These are phyloP conservation scores for Rhinophrynus dorsalis DNA, from an alignment of 2,797 vertebrate genomes.

Conservation along the genomic window DNA sequence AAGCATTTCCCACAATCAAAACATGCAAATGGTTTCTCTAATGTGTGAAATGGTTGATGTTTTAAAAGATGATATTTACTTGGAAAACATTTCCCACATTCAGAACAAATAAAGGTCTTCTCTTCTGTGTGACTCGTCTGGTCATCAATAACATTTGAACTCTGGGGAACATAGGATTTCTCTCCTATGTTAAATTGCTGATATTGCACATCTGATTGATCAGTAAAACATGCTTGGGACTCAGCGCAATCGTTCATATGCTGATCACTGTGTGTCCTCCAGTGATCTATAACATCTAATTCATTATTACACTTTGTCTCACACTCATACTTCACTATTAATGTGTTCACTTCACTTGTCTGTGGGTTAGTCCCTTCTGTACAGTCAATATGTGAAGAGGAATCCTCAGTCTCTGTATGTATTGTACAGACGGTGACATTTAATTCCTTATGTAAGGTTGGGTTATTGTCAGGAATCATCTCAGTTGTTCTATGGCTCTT, in stretches of 20 bases:
- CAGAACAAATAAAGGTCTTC: background rate
- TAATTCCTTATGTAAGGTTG: too few relatives aligned
- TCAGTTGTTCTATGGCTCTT: too few relatives aligned
- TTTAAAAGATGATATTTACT: background rate
- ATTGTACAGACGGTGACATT: too few relatives aligned
- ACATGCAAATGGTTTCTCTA: background rate
- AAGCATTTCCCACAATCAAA: too few relatives aligned
- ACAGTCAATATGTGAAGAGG: too few relatives aligned
- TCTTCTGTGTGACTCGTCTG: slow-evolving; percentile 13
- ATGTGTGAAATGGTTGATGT: background rate
- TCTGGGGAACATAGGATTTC: background rate
- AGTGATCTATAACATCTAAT: background rate
- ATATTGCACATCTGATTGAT: background rate
- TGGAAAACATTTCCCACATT: background rate
- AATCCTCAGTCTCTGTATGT: too few relatives aligned
- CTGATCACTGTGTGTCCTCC: slow-evolving; percentile 3
- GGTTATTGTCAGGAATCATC: too few relatives aligned
- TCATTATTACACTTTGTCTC: too few relatives aligned
- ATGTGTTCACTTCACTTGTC: too few relatives aligned
- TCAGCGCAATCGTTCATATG: background rate
- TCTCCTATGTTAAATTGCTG: slow-evolving; percentile 8
- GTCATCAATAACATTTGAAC: slow-evolving; percentile 1
- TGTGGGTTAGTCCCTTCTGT: too few relatives aligned
- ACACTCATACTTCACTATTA: too few relatives aligned
- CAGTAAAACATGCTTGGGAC: slow-evolving; percentile 1